Evolutionary conservation across 2,888 invertebrate genomes (phyloP).

Genomic region (Cinara cedri): DNA sequence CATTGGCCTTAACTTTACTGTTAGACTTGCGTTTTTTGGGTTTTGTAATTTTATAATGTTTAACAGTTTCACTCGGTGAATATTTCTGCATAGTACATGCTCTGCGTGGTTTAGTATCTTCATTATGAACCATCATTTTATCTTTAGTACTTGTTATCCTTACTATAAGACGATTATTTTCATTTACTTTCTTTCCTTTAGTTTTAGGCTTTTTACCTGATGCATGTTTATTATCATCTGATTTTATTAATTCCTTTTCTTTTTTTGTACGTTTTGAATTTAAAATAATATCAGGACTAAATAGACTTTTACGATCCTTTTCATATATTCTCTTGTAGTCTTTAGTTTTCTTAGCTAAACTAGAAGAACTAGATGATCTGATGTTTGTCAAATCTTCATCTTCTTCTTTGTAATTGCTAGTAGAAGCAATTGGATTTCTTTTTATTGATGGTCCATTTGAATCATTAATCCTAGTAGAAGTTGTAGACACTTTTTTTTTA

Average conservation of each 20-base stretch:
- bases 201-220: not conserved
- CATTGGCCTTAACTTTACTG: not conserved
- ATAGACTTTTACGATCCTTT: slow-evolving; percentile 35
- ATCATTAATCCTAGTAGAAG: not conserved
- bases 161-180: not conserved
- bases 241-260: not conserved
- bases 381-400: not conserved
- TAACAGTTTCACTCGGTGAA: not conserved
- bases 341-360: not conserved
- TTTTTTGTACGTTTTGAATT: not conserved
- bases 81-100: not conserved
- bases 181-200: not conserved
- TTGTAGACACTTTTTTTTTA: not conserved
- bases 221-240: not conserved
- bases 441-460: not conserved
- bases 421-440: not conserved
- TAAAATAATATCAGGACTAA: slow-evolving; percentile 10
- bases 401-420: not conserved
- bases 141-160: not conserved
- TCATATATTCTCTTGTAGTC: slow-evolving; percentile 10
- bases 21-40: not conserved
- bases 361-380: not conserved
- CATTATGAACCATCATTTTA: not conserved
- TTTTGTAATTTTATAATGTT: not conserved
- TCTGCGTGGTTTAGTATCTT: not conserved